Percentiles rank a stretch among this genome's conserved stretches.
phyloP scores from a whole-genome alignment of 2,113 vertebrate species.

The Clupea harengus region DNA sequence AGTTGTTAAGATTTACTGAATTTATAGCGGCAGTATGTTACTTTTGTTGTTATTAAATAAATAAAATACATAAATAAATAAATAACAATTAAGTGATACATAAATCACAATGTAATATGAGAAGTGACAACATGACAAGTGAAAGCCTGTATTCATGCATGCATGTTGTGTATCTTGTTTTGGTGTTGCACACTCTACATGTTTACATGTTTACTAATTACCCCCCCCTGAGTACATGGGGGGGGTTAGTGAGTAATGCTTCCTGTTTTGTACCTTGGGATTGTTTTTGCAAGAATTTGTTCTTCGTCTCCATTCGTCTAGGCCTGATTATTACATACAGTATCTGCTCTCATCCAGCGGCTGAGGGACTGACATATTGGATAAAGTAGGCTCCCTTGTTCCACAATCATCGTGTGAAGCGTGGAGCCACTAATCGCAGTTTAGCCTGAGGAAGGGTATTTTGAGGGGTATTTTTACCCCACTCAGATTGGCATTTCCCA shows the following conservation, averaged over 20 bases:
- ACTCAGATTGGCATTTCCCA: background rate
- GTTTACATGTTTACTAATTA: background rate
- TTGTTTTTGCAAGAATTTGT: background rate
- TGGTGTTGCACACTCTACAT: background rate
- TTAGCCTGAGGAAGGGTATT: slow-evolving; percentile 5
- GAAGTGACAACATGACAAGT: background rate
- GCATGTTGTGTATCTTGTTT: background rate
- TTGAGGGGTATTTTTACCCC: slow-evolving; percentile 10
- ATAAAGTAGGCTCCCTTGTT: background rate
- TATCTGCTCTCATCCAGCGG: background rate
- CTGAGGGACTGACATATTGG: background rate
- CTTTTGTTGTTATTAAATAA: background rate
- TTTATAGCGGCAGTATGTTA: too few relatives aligned
- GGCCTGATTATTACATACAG: background rate
- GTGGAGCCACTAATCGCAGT: background rate
- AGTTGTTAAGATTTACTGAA: too few relatives aligned
- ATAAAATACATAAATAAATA: background rate
- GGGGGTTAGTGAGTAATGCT: background rate
- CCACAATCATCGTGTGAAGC: background rate
- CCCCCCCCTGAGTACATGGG: background rate
- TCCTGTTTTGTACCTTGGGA: background rate
- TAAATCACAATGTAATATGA: background rate
- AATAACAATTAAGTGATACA: background rate
- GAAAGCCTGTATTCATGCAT: background rate
- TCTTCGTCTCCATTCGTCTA: background rate